Percentiles rank a stretch among this genome's conserved stretches.
phyloP scores from a whole-genome alignment of 2,113 vertebrate species.

The Tragelaphus imberbis region DNA sequence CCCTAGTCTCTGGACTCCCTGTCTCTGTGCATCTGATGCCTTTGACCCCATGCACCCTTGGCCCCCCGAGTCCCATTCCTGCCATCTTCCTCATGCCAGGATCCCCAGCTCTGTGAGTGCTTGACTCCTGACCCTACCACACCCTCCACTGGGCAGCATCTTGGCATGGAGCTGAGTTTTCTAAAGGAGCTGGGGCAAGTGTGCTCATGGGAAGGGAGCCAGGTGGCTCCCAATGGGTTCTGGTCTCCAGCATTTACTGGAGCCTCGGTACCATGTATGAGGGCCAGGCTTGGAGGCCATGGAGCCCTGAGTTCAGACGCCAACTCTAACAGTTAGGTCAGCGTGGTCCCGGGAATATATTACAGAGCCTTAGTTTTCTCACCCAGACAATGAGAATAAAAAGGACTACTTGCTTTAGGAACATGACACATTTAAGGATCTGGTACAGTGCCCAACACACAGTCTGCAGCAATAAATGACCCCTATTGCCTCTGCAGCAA shows the following conservation, averaged over 20 bases:
- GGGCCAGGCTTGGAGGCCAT: neutral
- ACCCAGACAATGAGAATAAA: neutral
- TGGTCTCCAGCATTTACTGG: neutral
- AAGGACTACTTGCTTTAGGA: neutral
- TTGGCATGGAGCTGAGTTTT: neutral
- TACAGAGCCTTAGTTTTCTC: neutral
- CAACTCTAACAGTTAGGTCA: neutral
- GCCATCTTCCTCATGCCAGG: neutral
- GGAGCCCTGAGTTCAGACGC: neutral
- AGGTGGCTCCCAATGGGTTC: neutral
- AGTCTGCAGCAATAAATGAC: neutral
- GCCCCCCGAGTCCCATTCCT: neutral
- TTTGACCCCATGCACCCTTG: neutral
- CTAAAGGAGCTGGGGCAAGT: neutral
- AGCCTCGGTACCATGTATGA: rapidly evolving
- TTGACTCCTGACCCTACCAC: neutral
- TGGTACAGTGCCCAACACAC: neutral
- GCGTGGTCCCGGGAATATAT: rapidly evolving
- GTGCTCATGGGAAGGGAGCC: neutral
- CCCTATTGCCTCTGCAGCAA: rapidly evolving
- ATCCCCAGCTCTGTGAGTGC: neutral
- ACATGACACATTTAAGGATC: neutral
- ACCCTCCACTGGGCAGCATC: neutral
- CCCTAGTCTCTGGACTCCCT: neutral
- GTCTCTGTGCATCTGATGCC: neutral